Base-by-base conservation (phyloP, 2,888 invertebrate genomes). In the Cosmia pyralina region DNA sequence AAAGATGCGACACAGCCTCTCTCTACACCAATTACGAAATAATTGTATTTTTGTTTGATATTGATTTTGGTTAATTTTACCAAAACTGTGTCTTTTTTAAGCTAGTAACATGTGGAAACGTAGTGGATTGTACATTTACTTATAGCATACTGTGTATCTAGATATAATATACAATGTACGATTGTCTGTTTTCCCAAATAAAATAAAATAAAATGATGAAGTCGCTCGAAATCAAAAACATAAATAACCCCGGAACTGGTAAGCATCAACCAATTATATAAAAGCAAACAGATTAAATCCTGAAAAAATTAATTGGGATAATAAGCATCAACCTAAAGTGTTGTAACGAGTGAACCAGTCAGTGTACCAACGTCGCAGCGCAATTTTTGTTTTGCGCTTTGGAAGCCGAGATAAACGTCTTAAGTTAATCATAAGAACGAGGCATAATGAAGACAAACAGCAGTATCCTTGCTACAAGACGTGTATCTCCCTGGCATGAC, bases 381-480 rank as follows among this genome's bases (percentile, higher is more conserved):
- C 55, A 59, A 72, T 82, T 81, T 81, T 81, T 75, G 75, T 71
- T 75, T 52, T 69, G 48, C 46, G 34, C 60, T 75, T 74, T 62
- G 55, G 34, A 81, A 75, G 57, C 50, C 41, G 52, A 79, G 77
- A 79, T 69, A 75, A 85, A 72, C 60, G 74, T 77, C 79, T 81
- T 75, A 78, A 79, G 77, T 86, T 85, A 86, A 86, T 85, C 77
- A 70, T 72, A 60, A 79, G 66, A 81, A 75, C 77, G 77, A 81
- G 79, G 88, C 83, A 85, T 91, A 93, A 92, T 92, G 90, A 91
- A 92, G 92, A 93, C 86, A 89, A 89, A 93, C 85, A 82, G 83
- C 85, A 84, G 88, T 86, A 87, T 89, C 87, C 86, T 87, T 87
- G 88, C 88, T 86, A 77, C 82, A 82, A 81, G 79, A 85, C 87